phyloP scores from a whole-genome alignment of 1,140 invertebrate species.

The Halesus radiatus region DNA sequence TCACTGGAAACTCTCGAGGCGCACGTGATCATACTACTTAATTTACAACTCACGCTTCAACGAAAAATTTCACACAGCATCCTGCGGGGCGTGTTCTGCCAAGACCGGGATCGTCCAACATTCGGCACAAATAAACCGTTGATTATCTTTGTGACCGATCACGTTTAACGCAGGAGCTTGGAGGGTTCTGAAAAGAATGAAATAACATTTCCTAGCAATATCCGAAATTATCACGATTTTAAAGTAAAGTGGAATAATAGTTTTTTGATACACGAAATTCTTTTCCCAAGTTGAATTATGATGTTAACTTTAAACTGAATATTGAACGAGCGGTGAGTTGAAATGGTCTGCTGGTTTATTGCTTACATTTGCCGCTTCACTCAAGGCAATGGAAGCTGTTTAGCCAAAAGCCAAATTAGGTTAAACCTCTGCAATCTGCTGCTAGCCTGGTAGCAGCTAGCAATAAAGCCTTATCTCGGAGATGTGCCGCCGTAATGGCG shows the following conservation, averaged over 20 bases:
- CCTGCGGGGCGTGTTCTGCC: background rate
- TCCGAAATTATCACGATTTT: no score
- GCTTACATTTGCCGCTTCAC: background rate
- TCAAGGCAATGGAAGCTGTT: conserved; percentile 4
- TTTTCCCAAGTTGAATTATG: no score
- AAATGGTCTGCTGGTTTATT: background rate
- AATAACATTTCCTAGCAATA: no score
- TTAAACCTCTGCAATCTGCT: conserved; percentile 22
- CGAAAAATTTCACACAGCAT: conserved; percentile 5
- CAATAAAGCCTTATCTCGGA: conserved; percentile 15
- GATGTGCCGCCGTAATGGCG: conserved; percentile 13
- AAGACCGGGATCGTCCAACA: no score
- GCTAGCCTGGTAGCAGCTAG: background rate
- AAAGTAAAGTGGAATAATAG: no score
- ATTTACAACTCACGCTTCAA: background rate
- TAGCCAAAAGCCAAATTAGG: conserved; percentile 26
- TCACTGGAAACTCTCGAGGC: conserved; percentile 11
- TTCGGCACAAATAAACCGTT: no score
- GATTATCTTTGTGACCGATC: no score
- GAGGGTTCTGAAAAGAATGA: no score
- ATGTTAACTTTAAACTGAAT: no score
- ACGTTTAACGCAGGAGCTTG: no score
- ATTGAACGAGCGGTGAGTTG: background rate
- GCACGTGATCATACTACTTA: conserved; percentile 3
- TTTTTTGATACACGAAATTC: no score